These are phyloP conservation scores for Malthinus seriepunctatus DNA, from an alignment of 2,888 invertebrate species.

Conservation along the genomic window DNA sequence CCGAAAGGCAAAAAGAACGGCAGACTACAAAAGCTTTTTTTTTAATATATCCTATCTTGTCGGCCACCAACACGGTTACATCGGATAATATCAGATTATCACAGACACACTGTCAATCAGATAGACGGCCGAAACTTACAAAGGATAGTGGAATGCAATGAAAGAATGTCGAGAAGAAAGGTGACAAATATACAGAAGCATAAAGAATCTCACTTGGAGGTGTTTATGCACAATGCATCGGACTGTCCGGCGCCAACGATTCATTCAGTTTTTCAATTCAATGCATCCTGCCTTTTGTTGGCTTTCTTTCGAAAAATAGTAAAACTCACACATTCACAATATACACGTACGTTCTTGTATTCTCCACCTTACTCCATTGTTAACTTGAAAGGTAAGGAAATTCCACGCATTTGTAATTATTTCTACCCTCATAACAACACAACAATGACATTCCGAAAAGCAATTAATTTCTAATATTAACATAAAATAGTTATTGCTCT, in stretches of 20 bases:
- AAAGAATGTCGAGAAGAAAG: slow-evolving; percentile 27
- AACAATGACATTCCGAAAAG: not conserved
- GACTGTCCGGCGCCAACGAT: slow-evolving; percentile 37
- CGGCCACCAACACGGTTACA: slow-evolving; percentile 28
- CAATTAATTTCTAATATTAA: too few relatives aligned
- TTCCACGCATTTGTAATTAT: not conserved
- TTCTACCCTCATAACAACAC: not conserved
- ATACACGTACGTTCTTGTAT: slow-evolving; percentile 4
- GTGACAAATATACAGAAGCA: slow-evolving; percentile 36
- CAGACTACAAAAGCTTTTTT: slow-evolving; percentile 20
- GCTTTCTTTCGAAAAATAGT: slow-evolving; percentile 31
- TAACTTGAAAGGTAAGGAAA: not conserved
- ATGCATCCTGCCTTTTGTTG: slow-evolving; percentile 35
- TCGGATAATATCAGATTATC: slow-evolving; percentile 33
- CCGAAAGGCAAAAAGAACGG: slow-evolving; percentile 14
- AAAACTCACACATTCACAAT: slow-evolving; percentile 23
- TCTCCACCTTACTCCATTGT: not conserved
- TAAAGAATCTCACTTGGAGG: slow-evolving; percentile 34
- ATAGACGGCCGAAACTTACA: slow-evolving; percentile 26
- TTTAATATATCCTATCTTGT: slow-evolving; percentile 15
- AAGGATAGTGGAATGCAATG: slow-evolving; percentile 30
- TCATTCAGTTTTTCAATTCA: slow-evolving; percentile 34
- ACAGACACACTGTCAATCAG: slow-evolving; percentile 31
- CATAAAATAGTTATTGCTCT: too few relatives aligned
- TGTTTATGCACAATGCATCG: slow-evolving; percentile 35